phyloP scores from a whole-genome alignment of 2,113 vertebrate species.

The Colistium nudipinnis region DNA sequence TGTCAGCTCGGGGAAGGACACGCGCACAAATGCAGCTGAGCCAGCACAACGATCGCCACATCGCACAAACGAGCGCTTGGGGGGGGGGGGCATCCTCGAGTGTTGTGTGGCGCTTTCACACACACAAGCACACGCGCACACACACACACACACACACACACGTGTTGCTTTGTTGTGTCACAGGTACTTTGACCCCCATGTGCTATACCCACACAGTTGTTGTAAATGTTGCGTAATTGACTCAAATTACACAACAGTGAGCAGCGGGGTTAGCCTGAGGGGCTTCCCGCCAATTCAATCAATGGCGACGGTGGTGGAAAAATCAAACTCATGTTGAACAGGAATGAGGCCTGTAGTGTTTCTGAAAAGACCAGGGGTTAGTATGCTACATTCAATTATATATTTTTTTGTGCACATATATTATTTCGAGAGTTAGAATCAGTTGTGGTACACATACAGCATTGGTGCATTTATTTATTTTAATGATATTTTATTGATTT shows the following conservation, averaged over 20 bases:
- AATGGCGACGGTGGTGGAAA: constrained; percentile 51
- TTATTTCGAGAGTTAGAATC: background rate
- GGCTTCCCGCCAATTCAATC: too few species aligned
- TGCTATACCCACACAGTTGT: background rate
- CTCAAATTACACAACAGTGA: too few species aligned
- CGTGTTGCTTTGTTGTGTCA: too few species aligned
- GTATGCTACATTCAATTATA: background rate
- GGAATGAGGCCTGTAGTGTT: background rate
- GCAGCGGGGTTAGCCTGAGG: too few species aligned
- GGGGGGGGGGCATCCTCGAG: constrained; percentile 4
- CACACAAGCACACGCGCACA: too few species aligned
- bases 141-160: too few species aligned
- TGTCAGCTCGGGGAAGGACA: too few species aligned
- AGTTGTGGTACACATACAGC: background rate
- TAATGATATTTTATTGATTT: background rate
- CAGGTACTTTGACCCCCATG: background rate
- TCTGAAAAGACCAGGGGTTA: background rate
- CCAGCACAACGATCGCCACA: background rate
- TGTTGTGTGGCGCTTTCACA: constrained; percentile 2
- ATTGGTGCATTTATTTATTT: background rate
- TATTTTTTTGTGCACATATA: too few species aligned
- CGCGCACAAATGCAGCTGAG: constrained; percentile 16
- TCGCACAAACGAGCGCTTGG: constrained; percentile 7
- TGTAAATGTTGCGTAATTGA: background rate
- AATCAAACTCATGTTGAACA: constrained; percentile 17